A percentile compares a stretch with the other conserved stretches of the same genome.
These are phyloP conservation scores for Centroberyx gerrardi DNA, from an alignment of 2,797 vertebrate genomes.

Conservation along the genomic window DNA sequence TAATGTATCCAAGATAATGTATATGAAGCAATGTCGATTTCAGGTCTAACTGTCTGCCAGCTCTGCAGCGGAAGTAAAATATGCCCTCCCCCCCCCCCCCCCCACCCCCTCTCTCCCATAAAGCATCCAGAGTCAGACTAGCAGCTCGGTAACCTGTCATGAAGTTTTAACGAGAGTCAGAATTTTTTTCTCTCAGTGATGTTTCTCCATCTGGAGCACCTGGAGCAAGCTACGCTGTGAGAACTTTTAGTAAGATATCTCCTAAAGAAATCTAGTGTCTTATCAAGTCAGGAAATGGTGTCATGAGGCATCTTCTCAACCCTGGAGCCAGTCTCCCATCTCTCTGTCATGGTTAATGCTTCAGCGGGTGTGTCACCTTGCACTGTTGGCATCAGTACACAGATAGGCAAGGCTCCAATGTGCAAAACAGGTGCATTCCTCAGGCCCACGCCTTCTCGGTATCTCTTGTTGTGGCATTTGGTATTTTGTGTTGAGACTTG, in stretches of 20 bases:
- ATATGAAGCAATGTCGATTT: background rate
- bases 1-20: background rate
- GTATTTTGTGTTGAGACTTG: slow-evolving; percentile 32
- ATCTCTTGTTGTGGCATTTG: background rate
- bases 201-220: background rate
- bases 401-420: slow-evolving; percentile 29
- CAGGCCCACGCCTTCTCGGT: background rate
- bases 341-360: background rate
- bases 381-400: slow-evolving; percentile 21
- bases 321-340: background rate
- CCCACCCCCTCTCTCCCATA: background rate
- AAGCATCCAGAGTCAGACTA: background rate
- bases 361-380: slow-evolving; percentile 15
- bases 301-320: slow-evolving; percentile 15
- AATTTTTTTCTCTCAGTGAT: background rate
- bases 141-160: slow-evolving; percentile 2
- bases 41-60: background rate
- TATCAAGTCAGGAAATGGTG: background rate
- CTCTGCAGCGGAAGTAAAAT: slow-evolving; percentile 1
- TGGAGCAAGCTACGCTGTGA: background rate
- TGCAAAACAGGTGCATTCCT: slow-evolving; percentile 45
- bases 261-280: background rate
- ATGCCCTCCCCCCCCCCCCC: too few relatives aligned
- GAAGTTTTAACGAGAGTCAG: slow-evolving; percentile 7
- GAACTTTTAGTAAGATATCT: background rate